Evolutionary conservation across 2,888 invertebrate genomes (phyloP).

Genomic region (Lordiphosa andalusiaca): DNA sequence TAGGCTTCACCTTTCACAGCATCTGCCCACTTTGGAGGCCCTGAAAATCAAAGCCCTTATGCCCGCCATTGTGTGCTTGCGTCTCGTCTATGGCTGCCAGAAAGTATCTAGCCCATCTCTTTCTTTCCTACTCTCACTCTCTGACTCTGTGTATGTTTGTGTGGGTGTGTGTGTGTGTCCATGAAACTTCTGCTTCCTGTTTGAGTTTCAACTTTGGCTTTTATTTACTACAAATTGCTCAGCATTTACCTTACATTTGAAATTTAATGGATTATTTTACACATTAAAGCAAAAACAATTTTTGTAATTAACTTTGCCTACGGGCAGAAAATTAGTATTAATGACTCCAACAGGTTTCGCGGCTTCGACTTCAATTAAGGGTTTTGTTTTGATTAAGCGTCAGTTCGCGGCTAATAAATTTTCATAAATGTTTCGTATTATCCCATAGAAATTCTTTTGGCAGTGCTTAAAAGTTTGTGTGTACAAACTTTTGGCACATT

Average conservation of each 20-base stretch:
- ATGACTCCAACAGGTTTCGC: constrained; percentile 63
- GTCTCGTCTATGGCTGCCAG: constrained; percentile 1
- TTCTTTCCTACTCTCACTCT: no score
- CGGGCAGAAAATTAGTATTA: constrained; percentile 33
- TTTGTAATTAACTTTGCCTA: constrained; percentile 58
- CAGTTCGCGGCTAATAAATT: constrained; percentile 61
- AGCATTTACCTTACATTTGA: constrained; percentile 31
- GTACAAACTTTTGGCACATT: constrained; percentile 27
- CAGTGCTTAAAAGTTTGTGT: constrained; percentile 41
- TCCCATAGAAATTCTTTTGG: constrained; percentile 10
- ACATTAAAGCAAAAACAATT: constrained; percentile 50
- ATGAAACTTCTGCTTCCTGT: constrained; percentile 40
- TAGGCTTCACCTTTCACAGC: constrained; percentile 1
- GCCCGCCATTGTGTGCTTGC: constrained; percentile 9
- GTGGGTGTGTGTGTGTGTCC: constrained; percentile 6
- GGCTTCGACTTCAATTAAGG: constrained; percentile 31
- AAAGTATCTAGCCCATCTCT: constrained; percentile 1
- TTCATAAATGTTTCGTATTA: constrained; percentile 45
- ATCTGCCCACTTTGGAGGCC: constrained; percentile 22
- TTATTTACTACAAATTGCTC: constrained; percentile 50
- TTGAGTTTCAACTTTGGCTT: constrained; percentile 32
- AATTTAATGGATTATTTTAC: constrained; percentile 33
- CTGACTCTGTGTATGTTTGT: no score
- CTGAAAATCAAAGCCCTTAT: constrained; percentile 41
- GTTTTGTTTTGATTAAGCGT: constrained; percentile 8